Conservation (phyloP, 1,140 invertebrate species). For the Philopotamus ludificatus region DNA sequence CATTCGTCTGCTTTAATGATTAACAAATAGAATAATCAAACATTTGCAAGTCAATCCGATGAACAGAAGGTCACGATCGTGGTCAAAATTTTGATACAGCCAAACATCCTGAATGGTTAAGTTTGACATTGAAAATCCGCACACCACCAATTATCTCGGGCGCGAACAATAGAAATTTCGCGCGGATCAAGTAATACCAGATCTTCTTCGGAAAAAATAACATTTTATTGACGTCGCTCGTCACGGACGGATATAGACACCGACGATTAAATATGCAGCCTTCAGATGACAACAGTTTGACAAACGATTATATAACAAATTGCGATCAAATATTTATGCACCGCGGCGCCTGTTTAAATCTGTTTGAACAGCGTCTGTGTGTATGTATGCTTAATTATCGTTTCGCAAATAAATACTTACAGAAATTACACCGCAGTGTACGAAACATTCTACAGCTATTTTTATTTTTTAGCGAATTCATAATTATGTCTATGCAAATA, state of each 20-base stretch:
- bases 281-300: background rate
- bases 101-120: background rate
- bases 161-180: no score
- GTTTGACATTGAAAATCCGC: background rate
- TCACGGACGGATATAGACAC: background rate
- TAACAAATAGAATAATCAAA: background rate
- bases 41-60: background rate
- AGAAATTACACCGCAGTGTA: no score
- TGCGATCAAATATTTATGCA: no score
- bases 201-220: background rate
- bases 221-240: background rate
- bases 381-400: no score
- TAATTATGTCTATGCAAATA: no score
- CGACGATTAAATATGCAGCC: background rate
- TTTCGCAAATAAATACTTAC: no score
- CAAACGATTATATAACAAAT: background rate
- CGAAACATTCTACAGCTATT: no score
- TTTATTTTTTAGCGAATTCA: no score
- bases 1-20: background rate
- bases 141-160: background rate
- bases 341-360: no score
- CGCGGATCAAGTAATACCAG: background rate
- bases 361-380: no score
- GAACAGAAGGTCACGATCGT: background rate
- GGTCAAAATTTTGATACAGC: background rate